Conservation (phyloP, 1,140 invertebrate species). For the Lasioglossum baleicum region DNA sequence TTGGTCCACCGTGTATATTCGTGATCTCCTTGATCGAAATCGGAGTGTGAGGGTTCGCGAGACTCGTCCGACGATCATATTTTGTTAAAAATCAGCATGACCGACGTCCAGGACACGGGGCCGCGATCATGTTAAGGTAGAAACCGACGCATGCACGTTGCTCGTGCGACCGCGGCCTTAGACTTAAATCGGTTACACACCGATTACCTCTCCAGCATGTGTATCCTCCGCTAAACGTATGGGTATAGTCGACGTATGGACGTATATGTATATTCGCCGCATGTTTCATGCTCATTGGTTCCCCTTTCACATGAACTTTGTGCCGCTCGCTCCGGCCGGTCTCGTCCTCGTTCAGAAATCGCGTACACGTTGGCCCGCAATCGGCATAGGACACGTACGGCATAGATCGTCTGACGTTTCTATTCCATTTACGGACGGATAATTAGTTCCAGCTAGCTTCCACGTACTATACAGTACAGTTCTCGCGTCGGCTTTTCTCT, state of each 20-base stretch:
- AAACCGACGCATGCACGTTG: neutral
- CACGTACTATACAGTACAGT: neutral
- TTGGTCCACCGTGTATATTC: too few relatives aligned
- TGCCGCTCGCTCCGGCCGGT: slow-evolving; percentile 52
- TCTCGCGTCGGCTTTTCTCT: slow-evolving; percentile 43
- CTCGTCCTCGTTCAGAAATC: slow-evolving; percentile 70
- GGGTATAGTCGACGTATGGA: slow-evolving; percentile 12
- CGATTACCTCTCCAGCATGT: slow-evolving; percentile 6
- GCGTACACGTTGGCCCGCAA: slow-evolving; percentile 25
- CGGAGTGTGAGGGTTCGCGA: too few relatives aligned
- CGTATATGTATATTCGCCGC: slow-evolving; percentile 59
- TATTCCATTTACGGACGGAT: slow-evolving; percentile 61
- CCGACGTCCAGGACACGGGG: neutral
- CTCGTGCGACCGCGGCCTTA: slow-evolving; percentile 14
- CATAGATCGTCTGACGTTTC: slow-evolving; percentile 40
- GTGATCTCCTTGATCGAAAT: too few relatives aligned
- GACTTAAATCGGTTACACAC: neutral
- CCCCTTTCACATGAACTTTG: slow-evolving; percentile 77
- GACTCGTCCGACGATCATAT: too few relatives aligned
- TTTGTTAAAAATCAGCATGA: neutral
- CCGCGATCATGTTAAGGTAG: neutral
- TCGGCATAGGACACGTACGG: slow-evolving; percentile 38
- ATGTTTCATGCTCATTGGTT: slow-evolving; percentile 72
- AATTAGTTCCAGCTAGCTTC: slow-evolving; percentile 52
- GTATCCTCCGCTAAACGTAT: slow-evolving; percentile 3